Percentiles rank a stretch among this genome's conserved stretches.
Conservation (phyloP, 2,888 invertebrate genomes). For the Nipponacmea schrenckii region DNA sequence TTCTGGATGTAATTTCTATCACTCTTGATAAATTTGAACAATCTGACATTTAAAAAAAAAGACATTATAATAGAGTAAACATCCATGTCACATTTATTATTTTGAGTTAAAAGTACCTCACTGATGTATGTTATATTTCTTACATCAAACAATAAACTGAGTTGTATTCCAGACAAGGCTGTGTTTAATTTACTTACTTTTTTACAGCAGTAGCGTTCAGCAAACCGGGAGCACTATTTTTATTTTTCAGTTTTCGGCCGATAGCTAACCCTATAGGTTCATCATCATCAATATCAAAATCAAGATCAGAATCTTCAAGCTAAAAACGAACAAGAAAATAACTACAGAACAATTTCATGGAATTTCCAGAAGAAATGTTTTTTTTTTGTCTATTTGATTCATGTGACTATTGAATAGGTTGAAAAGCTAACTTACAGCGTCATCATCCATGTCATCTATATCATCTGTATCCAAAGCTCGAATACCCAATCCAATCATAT, state of each 20-base stretch:
- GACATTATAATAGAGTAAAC: too few species aligned
- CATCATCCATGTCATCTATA: slow-evolving; percentile 9
- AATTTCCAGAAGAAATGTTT: too few species aligned
- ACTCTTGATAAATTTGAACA: slow-evolving; percentile 11
- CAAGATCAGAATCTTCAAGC: slow-evolving; percentile 5
- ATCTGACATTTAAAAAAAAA: background rate
- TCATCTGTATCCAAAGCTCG: slow-evolving; percentile 14
- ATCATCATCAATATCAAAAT: slow-evolving; percentile 18
- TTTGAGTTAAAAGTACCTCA: too few species aligned
- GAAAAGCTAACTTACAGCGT: background rate
- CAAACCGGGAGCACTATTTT: background rate
- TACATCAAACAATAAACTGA: too few species aligned
- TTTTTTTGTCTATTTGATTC: too few species aligned
- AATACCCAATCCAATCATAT: slow-evolving; percentile 5
- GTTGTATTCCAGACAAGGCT: too few species aligned
- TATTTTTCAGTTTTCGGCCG: slow-evolving; percentile 11
- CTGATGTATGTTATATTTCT: too few species aligned
- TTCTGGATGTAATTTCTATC: slow-evolving; percentile 3
- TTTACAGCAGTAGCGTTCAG: background rate
- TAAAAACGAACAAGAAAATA: background rate
- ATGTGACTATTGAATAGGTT: too few species aligned
- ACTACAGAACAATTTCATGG: too few species aligned
- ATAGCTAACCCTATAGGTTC: slow-evolving; percentile 15
- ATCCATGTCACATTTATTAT: too few species aligned
- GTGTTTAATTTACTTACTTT: slow-evolving; percentile 3